These are phyloP conservation scores for Lates calcarifer DNA, from an alignment of 2,113 vertebrate species.

Conservation along the genomic window DNA sequence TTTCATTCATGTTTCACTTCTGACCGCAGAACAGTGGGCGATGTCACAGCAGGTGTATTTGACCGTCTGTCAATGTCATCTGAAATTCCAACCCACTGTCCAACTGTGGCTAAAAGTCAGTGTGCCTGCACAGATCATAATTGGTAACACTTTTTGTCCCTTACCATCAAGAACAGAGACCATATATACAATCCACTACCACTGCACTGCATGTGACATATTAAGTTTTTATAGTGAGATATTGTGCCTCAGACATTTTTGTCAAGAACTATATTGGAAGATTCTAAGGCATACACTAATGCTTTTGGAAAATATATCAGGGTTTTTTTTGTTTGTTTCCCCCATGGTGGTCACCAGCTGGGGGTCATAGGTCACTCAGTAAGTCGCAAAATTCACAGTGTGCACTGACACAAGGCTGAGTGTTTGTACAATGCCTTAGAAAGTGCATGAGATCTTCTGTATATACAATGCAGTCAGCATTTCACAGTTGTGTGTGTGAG, in stretches of 20 bases:
- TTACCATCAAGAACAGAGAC: not conserved
- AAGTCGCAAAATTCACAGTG: not conserved
- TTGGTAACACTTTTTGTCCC: not conserved
- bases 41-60: slow-evolving; percentile 11
- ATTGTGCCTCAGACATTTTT: not conserved
- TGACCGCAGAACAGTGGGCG: not conserved
- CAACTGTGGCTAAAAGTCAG: not conserved
- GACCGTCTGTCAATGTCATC: not conserved
- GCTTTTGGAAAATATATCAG: not conserved
- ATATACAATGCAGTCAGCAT: not conserved
- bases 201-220: not conserved
- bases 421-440: not conserved
- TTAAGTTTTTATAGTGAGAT: not conserved
- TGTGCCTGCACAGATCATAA: not conserved
- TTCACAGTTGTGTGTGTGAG: not conserved
- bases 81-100: not conserved
- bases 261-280: not conserved
- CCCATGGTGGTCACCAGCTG: not conserved
- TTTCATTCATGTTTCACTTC: slow-evolving; percentile 36
- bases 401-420: not conserved
- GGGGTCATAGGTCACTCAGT: not conserved
- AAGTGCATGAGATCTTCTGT: not conserved
- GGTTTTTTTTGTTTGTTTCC: not conserved
- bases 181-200: not conserved
- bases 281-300: not conserved